Evolutionary conservation across 2,797 vertebrate genomes (phyloP).

Genomic region (Dallia pectoralis): DNA sequence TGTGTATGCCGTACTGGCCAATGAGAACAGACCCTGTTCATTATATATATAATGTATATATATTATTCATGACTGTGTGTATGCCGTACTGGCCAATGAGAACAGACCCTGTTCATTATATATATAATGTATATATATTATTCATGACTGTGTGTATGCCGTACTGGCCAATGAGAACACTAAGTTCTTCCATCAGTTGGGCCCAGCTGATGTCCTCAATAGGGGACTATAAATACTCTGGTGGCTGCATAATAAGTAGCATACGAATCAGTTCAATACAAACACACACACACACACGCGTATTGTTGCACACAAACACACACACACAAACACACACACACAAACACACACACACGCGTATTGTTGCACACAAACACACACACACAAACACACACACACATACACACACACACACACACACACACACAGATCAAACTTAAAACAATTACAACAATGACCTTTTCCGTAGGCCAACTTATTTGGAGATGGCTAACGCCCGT

Average conservation of each 20-base stretch:
- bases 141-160: neutral
- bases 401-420: neutral
- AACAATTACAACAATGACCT: neutral
- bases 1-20: too few species aligned
- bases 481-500: neutral
- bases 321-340: neutral
- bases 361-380: too few species aligned
- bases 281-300: slow-evolving; percentile 18
- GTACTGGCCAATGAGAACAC: slow-evolving; percentile 17
- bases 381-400: neutral
- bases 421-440: neutral
- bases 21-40: too few species aligned
- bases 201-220: slow-evolving; percentile 8
- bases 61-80: neutral
- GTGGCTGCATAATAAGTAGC: neutral
- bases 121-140: neutral
- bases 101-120: too few species aligned
- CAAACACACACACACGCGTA: too few species aligned
- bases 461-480: neutral
- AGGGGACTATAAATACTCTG: slow-evolving; percentile 17
- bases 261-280: slow-evolving; percentile 16
- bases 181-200: slow-evolving; percentile 12
- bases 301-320: too few species aligned
- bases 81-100: too few species aligned
- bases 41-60: neutral